These are phyloP conservation scores for Chorisops tibialis DNA, from an alignment of 2,888 invertebrate species.

Conservation along the genomic window DNA sequence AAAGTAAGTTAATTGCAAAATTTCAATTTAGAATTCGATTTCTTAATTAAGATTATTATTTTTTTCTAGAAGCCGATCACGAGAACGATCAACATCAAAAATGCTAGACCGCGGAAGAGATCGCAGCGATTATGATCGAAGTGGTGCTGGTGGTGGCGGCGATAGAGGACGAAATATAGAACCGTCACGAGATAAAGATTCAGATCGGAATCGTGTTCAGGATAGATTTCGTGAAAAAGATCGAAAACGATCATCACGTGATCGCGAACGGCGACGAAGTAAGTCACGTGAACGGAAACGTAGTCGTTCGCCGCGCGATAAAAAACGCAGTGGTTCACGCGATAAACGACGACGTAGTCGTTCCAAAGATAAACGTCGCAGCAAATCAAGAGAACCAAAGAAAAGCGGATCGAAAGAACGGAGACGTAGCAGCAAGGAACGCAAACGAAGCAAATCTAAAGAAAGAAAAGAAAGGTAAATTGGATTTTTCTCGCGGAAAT, in stretches of 20 bases:
- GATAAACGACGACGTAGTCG: slow-evolving; percentile 22
- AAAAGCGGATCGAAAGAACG: slow-evolving; percentile 25
- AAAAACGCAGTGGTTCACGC: slow-evolving; percentile 39
- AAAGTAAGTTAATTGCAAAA: slow-evolving; percentile 34
- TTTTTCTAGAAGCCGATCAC: slow-evolving; percentile 48
- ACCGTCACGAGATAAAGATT: slow-evolving; percentile 46
- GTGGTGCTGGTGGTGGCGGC: too few species aligned
- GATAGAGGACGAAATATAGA: slow-evolving; percentile 33
- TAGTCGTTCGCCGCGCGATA: slow-evolving; percentile 35
- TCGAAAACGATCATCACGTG: slow-evolving; percentile 38
- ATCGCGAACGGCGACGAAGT: slow-evolving; percentile 31
- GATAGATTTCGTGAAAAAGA: slow-evolving; percentile 38
- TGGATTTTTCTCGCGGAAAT: neutral
- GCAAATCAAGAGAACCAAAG: slow-evolving; percentile 42
- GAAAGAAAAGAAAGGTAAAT: slow-evolving; percentile 36
- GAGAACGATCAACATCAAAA: slow-evolving; percentile 35
- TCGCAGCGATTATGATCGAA: too few species aligned
- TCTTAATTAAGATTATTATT: slow-evolving; percentile 41
- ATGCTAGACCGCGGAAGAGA: slow-evolving; percentile 38
- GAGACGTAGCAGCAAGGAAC: slow-evolving; percentile 32
- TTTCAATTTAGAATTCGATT: neutral
- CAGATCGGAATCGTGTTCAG: slow-evolving; percentile 41
- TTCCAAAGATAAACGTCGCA: slow-evolving; percentile 37
- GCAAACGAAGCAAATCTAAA: slow-evolving; percentile 33
- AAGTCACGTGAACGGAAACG: slow-evolving; percentile 44